A percentile compares a stretch with the other conserved stretches of the same genome.
phyloP scores from a whole-genome alignment of 2,888 invertebrate species.

The Scaptomyza tumidula region DNA sequence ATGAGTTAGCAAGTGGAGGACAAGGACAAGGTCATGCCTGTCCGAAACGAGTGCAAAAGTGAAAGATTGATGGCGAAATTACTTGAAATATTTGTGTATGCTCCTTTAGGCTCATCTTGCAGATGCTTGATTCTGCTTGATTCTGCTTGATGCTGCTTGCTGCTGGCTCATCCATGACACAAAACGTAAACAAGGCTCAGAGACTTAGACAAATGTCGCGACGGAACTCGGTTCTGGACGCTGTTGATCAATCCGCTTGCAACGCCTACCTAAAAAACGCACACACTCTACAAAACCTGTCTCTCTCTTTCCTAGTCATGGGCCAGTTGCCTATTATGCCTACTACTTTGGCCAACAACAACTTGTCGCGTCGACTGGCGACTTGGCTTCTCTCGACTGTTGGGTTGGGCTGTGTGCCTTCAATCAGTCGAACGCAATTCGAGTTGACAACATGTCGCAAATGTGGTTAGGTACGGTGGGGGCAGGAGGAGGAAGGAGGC shows the following conservation, averaged over 20 bases:
- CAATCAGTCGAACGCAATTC: conserved; percentile 83
- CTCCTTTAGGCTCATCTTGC: neutral
- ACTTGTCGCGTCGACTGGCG: conserved; percentile 58
- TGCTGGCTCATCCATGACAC: conserved; percentile 48
- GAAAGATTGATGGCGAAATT: conserved; percentile 82
- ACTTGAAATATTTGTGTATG: conserved; percentile 72
- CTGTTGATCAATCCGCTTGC: conserved; percentile 78
- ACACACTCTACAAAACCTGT: conserved; percentile 58
- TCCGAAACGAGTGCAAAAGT: conserved; percentile 77
- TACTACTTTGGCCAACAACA: conserved; percentile 48
- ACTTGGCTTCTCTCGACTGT: conserved; percentile 27
- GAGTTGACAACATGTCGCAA: conserved; percentile 84
- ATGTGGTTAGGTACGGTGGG: conserved; percentile 46
- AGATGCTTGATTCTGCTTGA: conserved; percentile 17
- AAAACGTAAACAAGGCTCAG: conserved; percentile 55
- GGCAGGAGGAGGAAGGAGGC: neutral
- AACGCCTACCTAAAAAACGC: conserved; percentile 72
- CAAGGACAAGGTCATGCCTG: conserved; percentile 59
- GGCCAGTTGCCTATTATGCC: conserved; percentile 51
- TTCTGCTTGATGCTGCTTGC: conserved; percentile 20
- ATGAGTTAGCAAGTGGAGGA: too few relatives aligned
- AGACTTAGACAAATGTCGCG: conserved; percentile 67
- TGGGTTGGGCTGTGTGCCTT: conserved; percentile 58
- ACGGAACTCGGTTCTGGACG: conserved; percentile 11
- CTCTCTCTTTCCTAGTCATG: conserved; percentile 30